A percentile compares a stretch with the other conserved stretches of the same genome.
Evolutionary conservation across 2,113 vertebrate species (phyloP).

Genomic region (Tachysurus vachellii): DNA sequence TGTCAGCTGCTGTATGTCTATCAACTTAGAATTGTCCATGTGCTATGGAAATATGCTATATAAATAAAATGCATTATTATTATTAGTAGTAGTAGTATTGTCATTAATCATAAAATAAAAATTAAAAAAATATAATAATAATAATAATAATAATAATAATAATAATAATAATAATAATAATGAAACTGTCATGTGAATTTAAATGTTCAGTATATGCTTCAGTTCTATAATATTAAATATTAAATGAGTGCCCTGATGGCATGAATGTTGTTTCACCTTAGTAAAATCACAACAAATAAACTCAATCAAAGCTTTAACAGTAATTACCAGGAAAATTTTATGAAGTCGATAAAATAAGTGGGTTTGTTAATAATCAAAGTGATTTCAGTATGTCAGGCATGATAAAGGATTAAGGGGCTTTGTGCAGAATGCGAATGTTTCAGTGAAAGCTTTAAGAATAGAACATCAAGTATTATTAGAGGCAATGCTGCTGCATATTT

Average conservation of each 20-base stretch:
- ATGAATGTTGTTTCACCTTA: slow-evolving; percentile 30
- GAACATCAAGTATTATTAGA: background rate
- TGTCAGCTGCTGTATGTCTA: too few species aligned
- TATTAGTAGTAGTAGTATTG: too few species aligned
- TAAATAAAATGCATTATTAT: too few species aligned
- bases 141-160: too few species aligned
- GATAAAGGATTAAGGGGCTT: background rate
- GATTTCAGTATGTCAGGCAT: background rate
- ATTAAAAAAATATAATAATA: too few species aligned
- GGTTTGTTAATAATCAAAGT: slow-evolving; percentile 25
- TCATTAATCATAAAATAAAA: too few species aligned
- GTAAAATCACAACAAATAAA: slow-evolving; percentile 15
- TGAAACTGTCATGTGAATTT: background rate
- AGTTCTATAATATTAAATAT: background rate
- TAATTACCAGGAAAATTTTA: slow-evolving; percentile 25
- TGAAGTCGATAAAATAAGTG: slow-evolving; percentile 25
- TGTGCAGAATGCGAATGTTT: background rate
- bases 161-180: background rate
- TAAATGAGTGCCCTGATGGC: background rate
- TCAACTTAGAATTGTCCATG: too few species aligned
- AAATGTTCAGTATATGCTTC: background rate
- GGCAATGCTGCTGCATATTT: slow-evolving; percentile 5
- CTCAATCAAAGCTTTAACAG: slow-evolving; percentile 30
- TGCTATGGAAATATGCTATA: too few species aligned
- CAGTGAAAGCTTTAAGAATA: background rate